These are phyloP conservation scores for Harpagifer antarcticus DNA, from an alignment of 2,797 vertebrate genomes.

Conservation along the genomic window DNA sequence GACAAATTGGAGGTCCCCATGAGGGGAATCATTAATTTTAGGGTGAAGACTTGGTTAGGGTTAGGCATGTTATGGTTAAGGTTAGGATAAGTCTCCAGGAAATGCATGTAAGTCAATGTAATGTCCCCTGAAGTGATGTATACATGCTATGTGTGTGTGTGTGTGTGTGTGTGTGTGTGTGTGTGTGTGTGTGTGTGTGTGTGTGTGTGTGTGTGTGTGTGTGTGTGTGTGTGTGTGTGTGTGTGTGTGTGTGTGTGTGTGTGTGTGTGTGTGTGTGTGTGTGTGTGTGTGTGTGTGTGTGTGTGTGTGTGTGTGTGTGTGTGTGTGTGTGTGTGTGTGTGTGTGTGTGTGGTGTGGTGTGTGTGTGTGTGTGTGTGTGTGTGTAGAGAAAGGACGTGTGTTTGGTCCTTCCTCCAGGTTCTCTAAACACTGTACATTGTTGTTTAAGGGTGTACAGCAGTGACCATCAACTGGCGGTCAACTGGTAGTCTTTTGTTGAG, in stretches of 20 bases:
- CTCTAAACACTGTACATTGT: slow-evolving; percentile 23
- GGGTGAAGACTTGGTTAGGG: too few relatives aligned
- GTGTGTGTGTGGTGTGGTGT: slow-evolving; percentile 11
- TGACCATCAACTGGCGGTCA: too few relatives aligned
- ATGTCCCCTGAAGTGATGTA: too few relatives aligned
- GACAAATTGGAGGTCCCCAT: too few relatives aligned
- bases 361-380: background rate
- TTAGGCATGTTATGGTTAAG: too few relatives aligned
- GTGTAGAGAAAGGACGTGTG: slow-evolving; percentile 23
- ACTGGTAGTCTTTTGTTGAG: slow-evolving; percentile 29
- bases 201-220: background rate
- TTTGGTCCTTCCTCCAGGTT: slow-evolving; percentile 52
- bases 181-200: slow-evolving; percentile 9
- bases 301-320: background rate
- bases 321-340: slow-evolving; percentile 9
- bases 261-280: background rate
- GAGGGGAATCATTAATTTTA: too few relatives aligned
- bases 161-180: background rate
- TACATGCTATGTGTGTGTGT: slow-evolving; percentile 7
- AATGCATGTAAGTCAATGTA: too few relatives aligned
- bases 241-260: slow-evolving; percentile 1
- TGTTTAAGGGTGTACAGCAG: slow-evolving; percentile 28
- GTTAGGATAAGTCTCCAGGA: too few relatives aligned
- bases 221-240: slow-evolving; percentile 5
- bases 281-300: slow-evolving; percentile 9